Evolutionary conservation across 2,113 vertebrate species (phyloP), one percentile per base, ranked within the genome.

Genomic region (Trogon melanurus): DNA sequence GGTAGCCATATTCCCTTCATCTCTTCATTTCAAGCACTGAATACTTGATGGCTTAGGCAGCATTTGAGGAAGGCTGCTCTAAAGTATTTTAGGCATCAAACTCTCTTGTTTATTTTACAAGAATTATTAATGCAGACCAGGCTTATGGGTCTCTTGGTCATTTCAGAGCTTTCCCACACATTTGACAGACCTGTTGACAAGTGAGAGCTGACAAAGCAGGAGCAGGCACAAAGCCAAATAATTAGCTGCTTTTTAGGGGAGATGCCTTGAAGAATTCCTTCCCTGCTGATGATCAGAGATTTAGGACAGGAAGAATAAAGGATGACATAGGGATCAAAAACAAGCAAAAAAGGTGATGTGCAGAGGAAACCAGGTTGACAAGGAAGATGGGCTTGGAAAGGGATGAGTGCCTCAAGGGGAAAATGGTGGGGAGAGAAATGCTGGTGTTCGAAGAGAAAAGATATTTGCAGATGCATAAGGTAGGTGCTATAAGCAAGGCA

Each of bases 221-320:
- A 66, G 58, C 19, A 60, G 78, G 34, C 61, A 47, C 38, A 70
- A 71, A 92, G 96, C 87, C 92, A 96, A 92, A 64, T 87, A 48
- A 89, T 85, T 82, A 83, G 26, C 54, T 89, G 29, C 78, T 93
- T 9, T 75, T 88, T 82, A 50, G 17, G 61, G 29, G 38, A 79
- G 16, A 17, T 74, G 25, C 27, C 50, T 75, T 57, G 78, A 73
- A 65, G 47, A 89, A 82, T 91, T 94, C 16, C 73, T 85, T 91
- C 82, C 23, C 50, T 20, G 20, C 13, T 94, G 19, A 41, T 21
- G 41, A 78, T 74, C 19, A 54, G 56, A 92, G 15, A n/a, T 82
- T 69, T 34, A 82, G 48, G 38, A 67, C 13, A 38, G 32, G 67
- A 57, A 51, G 45, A 75, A 78, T 7, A 84, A 75, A 89, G 15